Conservation (phyloP, 2,113 vertebrate species). For the Chloebia gouldiae region DNA sequence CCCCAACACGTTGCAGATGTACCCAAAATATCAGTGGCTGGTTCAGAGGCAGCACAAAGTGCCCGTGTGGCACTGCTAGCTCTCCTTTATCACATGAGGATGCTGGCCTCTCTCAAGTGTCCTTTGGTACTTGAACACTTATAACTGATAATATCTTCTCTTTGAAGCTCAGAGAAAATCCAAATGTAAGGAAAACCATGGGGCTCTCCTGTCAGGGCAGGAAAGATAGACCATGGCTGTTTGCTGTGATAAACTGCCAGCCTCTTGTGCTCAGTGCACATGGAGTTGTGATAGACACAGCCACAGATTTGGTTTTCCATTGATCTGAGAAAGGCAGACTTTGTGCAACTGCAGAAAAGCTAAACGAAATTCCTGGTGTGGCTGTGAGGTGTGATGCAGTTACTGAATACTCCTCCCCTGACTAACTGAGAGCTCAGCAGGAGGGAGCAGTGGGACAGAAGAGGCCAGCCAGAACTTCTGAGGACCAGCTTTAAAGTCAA, state of each 20-base stretch:
- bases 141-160: neutral
- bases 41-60: neutral
- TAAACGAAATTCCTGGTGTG: neutral
- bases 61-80: fast-evolving
- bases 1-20: too few relatives aligned
- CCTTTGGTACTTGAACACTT: neutral
- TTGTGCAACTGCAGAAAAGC: neutral
- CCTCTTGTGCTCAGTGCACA: neutral
- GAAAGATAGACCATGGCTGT: neutral
- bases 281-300: neutral
- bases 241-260: neutral
- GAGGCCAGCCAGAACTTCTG: neutral
- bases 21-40: fast-evolving
- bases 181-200: neutral
- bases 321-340: neutral
- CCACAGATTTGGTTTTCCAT: neutral
- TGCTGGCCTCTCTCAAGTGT: neutral
- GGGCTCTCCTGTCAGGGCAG: neutral
- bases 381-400: neutral
- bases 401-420: neutral
- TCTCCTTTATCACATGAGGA: neutral
- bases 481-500: neutral
- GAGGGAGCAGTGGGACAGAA: neutral
- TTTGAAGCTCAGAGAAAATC: neutral
- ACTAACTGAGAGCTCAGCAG: neutral